Evolutionary conservation across 2,888 invertebrate species (phyloP).

Genomic region (Hemicrepidius hirtus): DNA sequence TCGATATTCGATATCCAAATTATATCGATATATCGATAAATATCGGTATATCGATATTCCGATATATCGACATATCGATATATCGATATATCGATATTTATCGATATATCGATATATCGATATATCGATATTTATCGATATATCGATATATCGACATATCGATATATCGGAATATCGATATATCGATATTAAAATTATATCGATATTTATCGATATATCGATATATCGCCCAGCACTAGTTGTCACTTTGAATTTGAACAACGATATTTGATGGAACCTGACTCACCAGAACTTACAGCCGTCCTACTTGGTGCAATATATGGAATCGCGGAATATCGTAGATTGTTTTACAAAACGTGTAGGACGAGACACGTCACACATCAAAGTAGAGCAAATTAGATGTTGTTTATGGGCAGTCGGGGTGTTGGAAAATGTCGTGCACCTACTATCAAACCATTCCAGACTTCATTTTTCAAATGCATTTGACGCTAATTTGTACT

Average conservation of each 20-base stretch:
- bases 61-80: too few relatives aligned
- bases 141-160: too few relatives aligned
- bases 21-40: too few relatives aligned
- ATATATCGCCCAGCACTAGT: background rate
- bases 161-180: too few relatives aligned
- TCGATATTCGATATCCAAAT: too few relatives aligned
- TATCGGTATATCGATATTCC: too few relatives aligned
- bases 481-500: background rate
- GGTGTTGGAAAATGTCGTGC: slow-evolving; percentile 28
- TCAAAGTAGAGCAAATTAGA: slow-evolving; percentile 37
- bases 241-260: slow-evolving; percentile 4
- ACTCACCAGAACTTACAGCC: slow-evolving; percentile 7
- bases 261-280: slow-evolving; percentile 21
- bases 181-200: too few relatives aligned
- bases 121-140: too few relatives aligned
- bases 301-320: slow-evolving; percentile 26
- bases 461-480: slow-evolving; percentile 18
- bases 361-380: slow-evolving; percentile 36
- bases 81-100: too few relatives aligned
- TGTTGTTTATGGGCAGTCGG: slow-evolving; percentile 23
- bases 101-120: too few relatives aligned
- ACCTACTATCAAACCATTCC: slow-evolving; percentile 30
- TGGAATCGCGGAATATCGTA: slow-evolving; percentile 26
- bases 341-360: slow-evolving; percentile 35
- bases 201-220: too few relatives aligned